phyloP scores from a whole-genome alignment of 2,113 vertebrate species.

The Aspidoscelis tigris region DNA sequence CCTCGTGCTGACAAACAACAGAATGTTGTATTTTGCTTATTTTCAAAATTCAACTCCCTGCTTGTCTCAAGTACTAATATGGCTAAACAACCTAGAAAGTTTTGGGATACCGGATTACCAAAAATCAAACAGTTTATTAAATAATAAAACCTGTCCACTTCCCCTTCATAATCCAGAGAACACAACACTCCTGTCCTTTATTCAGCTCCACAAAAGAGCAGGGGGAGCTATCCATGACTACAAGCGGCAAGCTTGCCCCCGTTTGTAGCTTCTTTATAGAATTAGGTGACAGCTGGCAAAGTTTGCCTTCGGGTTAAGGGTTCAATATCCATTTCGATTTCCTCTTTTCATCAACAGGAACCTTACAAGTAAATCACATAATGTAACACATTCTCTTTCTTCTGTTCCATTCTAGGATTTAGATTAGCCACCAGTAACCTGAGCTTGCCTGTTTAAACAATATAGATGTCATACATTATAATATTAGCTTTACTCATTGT shows the following conservation, averaged over 20 bases:
- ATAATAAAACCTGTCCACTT: constrained; percentile 20
- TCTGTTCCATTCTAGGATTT: constrained; percentile 60
- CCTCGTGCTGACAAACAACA: too few relatives aligned
- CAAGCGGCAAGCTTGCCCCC: constrained; percentile 36
- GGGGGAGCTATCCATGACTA: constrained; percentile 42
- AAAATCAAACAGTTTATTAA: constrained; percentile 44
- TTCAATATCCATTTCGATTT: constrained; percentile 43
- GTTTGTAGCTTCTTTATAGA: constrained; percentile 52
- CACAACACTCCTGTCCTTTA: constrained; percentile 44
- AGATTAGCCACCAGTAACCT: constrained; percentile 64
- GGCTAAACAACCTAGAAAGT: constrained; percentile 54
- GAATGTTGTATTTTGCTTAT: constrained; percentile 16
- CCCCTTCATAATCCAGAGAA: constrained; percentile 31
- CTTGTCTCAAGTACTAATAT: constrained; percentile 49
- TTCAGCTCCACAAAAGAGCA: constrained; percentile 46
- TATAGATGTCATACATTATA: constrained; percentile 67
- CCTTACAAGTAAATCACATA: constrained; percentile 56
- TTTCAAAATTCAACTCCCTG: constrained; percentile 45
- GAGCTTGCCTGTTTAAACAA: constrained; percentile 63
- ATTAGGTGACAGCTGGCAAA: constrained; percentile 63
- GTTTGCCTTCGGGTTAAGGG: constrained; percentile 59
- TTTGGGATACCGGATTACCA: constrained; percentile 52
- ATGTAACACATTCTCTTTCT: constrained; percentile 65
- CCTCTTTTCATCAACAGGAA: constrained; percentile 54
- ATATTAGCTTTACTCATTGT: constrained; percentile 66